Percentiles rank a stretch among this genome's conserved stretches.
These are phyloP conservation scores for Euura saliciscinereae DNA, from an alignment of 1,140 invertebrate species.

Conservation along the genomic window DNA sequence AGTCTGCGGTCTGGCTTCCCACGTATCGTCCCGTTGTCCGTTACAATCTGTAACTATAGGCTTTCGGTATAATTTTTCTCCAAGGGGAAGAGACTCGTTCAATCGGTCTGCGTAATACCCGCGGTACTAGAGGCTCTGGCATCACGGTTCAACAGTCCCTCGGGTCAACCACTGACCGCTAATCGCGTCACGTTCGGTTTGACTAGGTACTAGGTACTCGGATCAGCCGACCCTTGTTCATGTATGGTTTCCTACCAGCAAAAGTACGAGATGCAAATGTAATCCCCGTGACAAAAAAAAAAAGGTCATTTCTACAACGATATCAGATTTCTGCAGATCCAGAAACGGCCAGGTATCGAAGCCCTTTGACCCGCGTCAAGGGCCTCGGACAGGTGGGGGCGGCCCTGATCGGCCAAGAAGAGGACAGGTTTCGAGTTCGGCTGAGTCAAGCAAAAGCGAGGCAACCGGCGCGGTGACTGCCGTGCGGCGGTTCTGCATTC, in stretches of 20 bases:
- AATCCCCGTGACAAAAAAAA: neutral
- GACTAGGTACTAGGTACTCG: neutral
- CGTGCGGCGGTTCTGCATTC: neutral
- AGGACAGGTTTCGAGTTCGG: conserved; percentile 13
- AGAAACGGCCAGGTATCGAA: neutral
- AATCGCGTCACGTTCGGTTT: neutral
- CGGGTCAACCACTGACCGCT: neutral
- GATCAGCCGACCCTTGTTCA: neutral
- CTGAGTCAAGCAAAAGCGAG: conserved; percentile 11
- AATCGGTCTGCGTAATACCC: too few species aligned
- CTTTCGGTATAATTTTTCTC: neutral
- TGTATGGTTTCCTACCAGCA: neutral
- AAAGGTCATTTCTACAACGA: too few species aligned
- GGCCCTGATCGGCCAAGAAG: neutral
- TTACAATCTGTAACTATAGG: neutral
- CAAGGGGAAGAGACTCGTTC: too few species aligned
- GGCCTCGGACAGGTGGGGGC: neutral
- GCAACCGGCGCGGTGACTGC: conserved; percentile 4
- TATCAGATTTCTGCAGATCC: too few species aligned
- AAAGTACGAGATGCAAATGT: neutral
- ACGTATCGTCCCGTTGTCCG: too few species aligned
- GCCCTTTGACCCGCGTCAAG: neutral
- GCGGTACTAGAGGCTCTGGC: too few species aligned
- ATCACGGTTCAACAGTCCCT: neutral
- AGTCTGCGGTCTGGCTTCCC: conserved; percentile 1